Percentiles rank a stretch among this genome's conserved stretches.
phyloP scores from a whole-genome alignment of 2,797 vertebrate species.

The Sebastes taczanowskii region DNA sequence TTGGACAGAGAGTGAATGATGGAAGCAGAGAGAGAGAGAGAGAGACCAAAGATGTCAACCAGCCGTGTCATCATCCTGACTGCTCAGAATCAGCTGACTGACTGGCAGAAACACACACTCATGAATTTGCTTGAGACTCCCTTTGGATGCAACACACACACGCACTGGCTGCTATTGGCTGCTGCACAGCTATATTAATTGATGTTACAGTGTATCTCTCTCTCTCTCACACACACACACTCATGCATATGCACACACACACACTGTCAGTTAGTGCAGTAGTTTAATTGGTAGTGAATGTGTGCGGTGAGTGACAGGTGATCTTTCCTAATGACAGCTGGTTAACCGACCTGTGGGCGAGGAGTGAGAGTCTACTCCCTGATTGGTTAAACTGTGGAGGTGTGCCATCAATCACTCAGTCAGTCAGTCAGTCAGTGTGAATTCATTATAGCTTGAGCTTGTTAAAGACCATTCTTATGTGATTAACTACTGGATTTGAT shows the following conservation, averaged over 20 bases:
- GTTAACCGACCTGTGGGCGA: constrained; percentile 18
- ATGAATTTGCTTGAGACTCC: not conserved
- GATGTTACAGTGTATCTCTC: not conserved
- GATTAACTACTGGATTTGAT: not conserved
- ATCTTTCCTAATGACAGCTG: constrained; percentile 40
- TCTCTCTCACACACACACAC: not conserved
- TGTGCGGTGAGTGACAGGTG: constrained; percentile 44
- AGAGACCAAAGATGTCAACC: not conserved
- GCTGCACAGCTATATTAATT: not conserved
- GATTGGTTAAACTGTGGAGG: constrained; percentile 17
- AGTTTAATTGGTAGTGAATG: constrained; percentile 26
- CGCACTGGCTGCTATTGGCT: not conserved
- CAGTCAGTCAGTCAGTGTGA: not conserved
- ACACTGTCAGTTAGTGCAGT: constrained; percentile 8
- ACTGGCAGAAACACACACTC: not conserved
- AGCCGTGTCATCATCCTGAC: not conserved
- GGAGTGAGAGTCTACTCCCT: not conserved
- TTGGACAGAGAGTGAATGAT: not conserved
- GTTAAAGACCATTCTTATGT: not conserved
- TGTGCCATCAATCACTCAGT: constrained; percentile 11
- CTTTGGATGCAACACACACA: not conserved
- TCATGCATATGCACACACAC: not conserved
- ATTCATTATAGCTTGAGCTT: not conserved
- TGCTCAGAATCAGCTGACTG: not conserved
- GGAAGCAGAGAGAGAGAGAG: not conserved